phyloP scores from a whole-genome alignment of 2,113 vertebrate species.

The Marmota monax region DNA sequence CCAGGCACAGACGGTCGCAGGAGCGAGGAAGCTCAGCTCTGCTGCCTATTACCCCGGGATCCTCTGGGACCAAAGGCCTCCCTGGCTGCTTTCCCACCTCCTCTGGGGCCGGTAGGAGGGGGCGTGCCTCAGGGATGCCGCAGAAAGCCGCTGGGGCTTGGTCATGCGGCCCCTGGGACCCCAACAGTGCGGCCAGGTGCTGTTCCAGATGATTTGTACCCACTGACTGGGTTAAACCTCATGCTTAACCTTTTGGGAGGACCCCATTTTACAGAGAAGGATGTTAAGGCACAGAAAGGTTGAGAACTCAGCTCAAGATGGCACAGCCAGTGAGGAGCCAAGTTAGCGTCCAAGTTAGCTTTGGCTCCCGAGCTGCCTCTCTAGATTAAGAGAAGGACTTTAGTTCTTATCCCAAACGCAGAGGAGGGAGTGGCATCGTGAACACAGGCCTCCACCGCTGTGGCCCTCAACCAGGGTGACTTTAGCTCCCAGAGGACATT shows the following conservation, averaged over 20 bases:
- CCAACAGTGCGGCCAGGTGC: background rate
- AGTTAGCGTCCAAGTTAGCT: background rate
- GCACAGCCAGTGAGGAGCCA: background rate
- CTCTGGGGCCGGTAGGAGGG: background rate
- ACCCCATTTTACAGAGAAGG: background rate
- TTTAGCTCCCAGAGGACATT: background rate
- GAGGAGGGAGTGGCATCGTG: background rate
- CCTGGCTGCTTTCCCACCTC: background rate
- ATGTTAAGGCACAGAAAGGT: background rate
- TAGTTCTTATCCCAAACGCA: background rate
- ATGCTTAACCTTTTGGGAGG: background rate
- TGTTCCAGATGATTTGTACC: background rate
- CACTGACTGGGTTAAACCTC: background rate
- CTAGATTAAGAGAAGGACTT: background rate
- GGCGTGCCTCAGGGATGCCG: too few relatives aligned
- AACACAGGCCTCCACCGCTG: background rate
- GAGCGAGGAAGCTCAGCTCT: background rate
- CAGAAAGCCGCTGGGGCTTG: background rate
- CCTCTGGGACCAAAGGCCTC: background rate
- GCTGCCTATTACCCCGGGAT: background rate
- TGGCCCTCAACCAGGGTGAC: background rate
- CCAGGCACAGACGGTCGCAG: fast-evolving
- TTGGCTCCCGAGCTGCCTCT: background rate
- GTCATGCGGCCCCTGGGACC: background rate
- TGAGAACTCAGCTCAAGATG: background rate